Base-by-base conservation (phyloP, 2,888 invertebrate species). In the Cantharis nigra region DNA sequence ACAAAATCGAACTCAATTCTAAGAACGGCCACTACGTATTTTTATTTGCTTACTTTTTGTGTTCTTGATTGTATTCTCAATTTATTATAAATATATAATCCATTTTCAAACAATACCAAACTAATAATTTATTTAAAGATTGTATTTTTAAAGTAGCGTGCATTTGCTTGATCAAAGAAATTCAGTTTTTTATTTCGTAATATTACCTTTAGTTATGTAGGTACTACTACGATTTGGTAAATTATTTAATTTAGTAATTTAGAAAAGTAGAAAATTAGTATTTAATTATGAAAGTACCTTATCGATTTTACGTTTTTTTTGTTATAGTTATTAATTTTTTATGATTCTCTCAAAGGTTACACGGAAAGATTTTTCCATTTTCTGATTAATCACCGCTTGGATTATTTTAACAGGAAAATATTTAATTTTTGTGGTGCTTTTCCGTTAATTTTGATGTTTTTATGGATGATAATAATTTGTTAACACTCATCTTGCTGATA, bases 51-150 rank as follows among this genome's bases (percentile, higher is more conserved):
- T 30, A n/a, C 33, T 70, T 26, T 28, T 26, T n/a, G 13, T 26
- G 26, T 69, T 73, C 70, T 69, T 67, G 69, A 14, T n/a, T 49
- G 49, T 69, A 11, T 71, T 70, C 70, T 71, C 71, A 76, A 76
- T 78, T 80, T 26, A 26, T 26, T 26, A 79, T 80, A 80, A 79
- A 80, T 80, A 78, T 74, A 76, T 79, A 73, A 80, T 80, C 75
- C 74, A 71, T 70, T 79, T 76, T 78, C 78, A 20, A 62, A 49
- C 62, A 69, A 75, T 20, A 13, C 33, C 13, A 33, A 49, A 49
- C 73, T 64, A 73, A 77, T 79, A 73, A 78, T 74, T 78, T 80
- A 79, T 80, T 80, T 80, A 80, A 77, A 69, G 76, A 74, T 78
- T 67, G 71, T 71, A 62, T 73, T 77, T 77, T 77, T 73, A 70